Base-by-base conservation (phyloP, 1,140 invertebrate genomes). In the Sarcophaga peregrina region DNA sequence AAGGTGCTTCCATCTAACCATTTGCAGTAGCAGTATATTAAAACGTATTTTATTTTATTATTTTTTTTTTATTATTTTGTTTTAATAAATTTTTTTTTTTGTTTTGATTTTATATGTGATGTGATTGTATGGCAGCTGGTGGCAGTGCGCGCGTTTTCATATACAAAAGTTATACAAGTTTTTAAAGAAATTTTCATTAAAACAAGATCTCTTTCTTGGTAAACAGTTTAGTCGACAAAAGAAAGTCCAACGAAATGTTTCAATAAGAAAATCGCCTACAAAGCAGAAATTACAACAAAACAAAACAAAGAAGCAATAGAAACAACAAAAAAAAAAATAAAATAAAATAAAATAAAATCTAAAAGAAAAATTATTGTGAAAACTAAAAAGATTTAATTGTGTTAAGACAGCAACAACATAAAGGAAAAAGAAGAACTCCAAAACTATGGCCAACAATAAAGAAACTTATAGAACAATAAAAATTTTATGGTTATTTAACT, bases 201-300 rank as follows among this genome's bases (percentile, higher is more conserved):
- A 83, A 83, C 82, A 83, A 83, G 82, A 83, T 78, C 82, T 80
- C 87, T 89, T 89, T 89, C 87, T 87, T 89, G 87, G 82, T 62
- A 52, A 85, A 84, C 84, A 84, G 87, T 86, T 89, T 87, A 89
- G 88, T 89, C 87, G 87, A 86, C 86, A 86, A 89, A 89, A 89
- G 88, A 89, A 89, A 89, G 88, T 89, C 88, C 37, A 83, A 62
- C 75, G 75, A 17, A 78, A 78, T 78, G 75, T 78, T 78, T 78
- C 47, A 20, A 78, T 47, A 78, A 50, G 15, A 78, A 78, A 78
- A 74, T 37, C 15, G 50, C 50, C 50, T 52, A 9, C 8, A 52
- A 52, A 52, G 17, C 62, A 20, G n/a, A n/a, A 17, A 68, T 68
- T 68, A 68, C n/a, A 17, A n/a, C n/a, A 68, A 68, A 68, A 20